Base-by-base conservation (phyloP, 2,888 invertebrate species). In the Pristionchus entomophagus region DNA sequence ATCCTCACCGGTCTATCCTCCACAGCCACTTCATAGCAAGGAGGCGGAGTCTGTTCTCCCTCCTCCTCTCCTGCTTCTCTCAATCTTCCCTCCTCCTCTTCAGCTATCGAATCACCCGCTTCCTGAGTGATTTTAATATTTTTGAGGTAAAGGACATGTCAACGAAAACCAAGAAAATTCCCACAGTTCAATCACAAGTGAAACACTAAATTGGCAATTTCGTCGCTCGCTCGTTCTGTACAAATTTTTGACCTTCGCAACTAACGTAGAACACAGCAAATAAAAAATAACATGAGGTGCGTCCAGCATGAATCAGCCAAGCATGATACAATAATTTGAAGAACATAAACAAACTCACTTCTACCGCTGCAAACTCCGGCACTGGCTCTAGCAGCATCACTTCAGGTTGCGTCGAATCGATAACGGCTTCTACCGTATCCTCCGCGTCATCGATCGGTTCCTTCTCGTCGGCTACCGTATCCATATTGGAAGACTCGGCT, bases 21-120 rank as follows among this genome's bases (percentile, higher is more conserved):
- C 38, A 77, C 77, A 0, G 32, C 41, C 41, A 77, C 45, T 41
- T 77, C 77, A 14, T 22, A 77, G 77, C 77, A 77, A 2, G 38
- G 77, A 17, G 17, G 45, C 29, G n/a, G 32, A 22, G 22, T 59
- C 69, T 69, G 35, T 69, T 26, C 49, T 12, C 78, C 78, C 29
- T 45, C 78, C 35, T 41, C 73, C n/a, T 49, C 78, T 41, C 78
- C 45, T 29, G 19, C 45, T 49, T 49, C 78, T 22, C 29, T 32
- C 51, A 49, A 19, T 19, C 53, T 45, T 32, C 80, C 80, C 80
- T 22, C 32, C n/a, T 80, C 80, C 53, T 80, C 80, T 22, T 80
- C 80, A 3, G 29, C 10, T 4, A 80, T 80, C 51, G 80, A 80
- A 29, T 80, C 80, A 26, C 35, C 22, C 8, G 80, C 80, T 32